phyloP scores from a whole-genome alignment of 2,888 invertebrate genomes.

The Tipula vernalis region DNA sequence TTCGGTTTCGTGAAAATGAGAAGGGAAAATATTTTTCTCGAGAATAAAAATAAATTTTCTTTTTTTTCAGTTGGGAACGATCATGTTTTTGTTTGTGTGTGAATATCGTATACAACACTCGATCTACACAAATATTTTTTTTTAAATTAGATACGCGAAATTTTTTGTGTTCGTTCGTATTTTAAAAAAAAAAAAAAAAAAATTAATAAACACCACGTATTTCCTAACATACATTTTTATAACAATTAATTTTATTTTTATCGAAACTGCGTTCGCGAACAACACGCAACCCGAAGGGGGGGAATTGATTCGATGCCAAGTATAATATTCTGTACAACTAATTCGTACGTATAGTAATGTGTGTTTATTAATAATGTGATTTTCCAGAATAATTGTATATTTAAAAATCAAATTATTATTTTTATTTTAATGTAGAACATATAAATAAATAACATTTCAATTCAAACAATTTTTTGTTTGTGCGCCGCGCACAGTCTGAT shows the following conservation, averaged over 20 bases:
- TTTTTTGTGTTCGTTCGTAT: too few species aligned
- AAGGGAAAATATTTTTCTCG: not conserved
- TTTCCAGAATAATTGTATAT: not conserved
- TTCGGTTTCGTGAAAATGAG: constrained; percentile 4
- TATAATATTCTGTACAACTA: not conserved
- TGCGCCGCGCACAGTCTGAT: not conserved
- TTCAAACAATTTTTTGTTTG: not conserved
- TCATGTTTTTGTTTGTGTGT: not conserved
- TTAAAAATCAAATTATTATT: not conserved
- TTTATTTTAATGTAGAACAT: not conserved
- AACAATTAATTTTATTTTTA: not conserved
- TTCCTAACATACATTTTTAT: not conserved
- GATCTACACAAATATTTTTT: not conserved
- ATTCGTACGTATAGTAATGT: not conserved
- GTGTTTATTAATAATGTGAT: not conserved
- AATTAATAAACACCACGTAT: not conserved
- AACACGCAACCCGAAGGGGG: not conserved
- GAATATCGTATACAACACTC: not conserved
- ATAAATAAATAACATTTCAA: not conserved
- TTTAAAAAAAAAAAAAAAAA: too few species aligned
- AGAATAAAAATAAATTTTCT: not conserved
- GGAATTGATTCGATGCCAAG: not conserved
- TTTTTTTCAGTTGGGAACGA: not conserved
- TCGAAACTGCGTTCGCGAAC: not conserved
- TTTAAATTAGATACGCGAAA: not conserved